Evolutionary conservation across 2,888 invertebrate species (phyloP), one percentile per base, ranked within the genome.

Genomic region (Trichacis sp.): DNA sequence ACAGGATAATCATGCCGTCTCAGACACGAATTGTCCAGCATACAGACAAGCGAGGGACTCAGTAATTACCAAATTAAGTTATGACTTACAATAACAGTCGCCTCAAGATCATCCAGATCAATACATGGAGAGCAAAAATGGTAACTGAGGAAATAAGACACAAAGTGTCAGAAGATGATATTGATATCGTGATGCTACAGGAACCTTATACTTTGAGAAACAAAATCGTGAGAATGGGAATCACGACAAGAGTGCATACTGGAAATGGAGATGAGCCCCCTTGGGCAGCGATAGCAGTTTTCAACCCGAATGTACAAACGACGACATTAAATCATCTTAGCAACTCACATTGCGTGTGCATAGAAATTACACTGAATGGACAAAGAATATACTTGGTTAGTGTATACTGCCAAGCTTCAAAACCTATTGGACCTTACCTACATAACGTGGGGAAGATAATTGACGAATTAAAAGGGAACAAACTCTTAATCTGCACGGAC

Each of bases 391-490:
- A 64, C n/a, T 0, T 64, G 0, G 20, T 64, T 0, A 59, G 30
- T 5, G 1, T 46, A 12, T 64, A 64, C 38, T 59, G 52, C 6
- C 64, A 55, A n/a, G 52, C 47, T 1, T 50, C 45, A 9, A 1
- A 2, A 3, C 42, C 15, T 1, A 29, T 51, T 0, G 19, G 20
- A 1, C 9, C 1, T 4, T 24, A 8, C 14, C n/a, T 61, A 1
- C 1, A 45, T 1, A 17, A 43, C 9, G 18, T 59, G 1, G 19
- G 6, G 0, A 40, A 14, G 17, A 49, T 57, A 1, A 0, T 65
- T 6, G 0, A n/a, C 0, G 24, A 11, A 0, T 45, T 65, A 9
- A 29, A 15, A 11, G 56, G 60, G 0, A 19, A 53, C 1, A 45
- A 20, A 24, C 29, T 60, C 1, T 33, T 65, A 1, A 15, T 61